Evolutionary conservation across 2,888 invertebrate species (phyloP).

Genomic region (Dioctria rufipes): DNA sequence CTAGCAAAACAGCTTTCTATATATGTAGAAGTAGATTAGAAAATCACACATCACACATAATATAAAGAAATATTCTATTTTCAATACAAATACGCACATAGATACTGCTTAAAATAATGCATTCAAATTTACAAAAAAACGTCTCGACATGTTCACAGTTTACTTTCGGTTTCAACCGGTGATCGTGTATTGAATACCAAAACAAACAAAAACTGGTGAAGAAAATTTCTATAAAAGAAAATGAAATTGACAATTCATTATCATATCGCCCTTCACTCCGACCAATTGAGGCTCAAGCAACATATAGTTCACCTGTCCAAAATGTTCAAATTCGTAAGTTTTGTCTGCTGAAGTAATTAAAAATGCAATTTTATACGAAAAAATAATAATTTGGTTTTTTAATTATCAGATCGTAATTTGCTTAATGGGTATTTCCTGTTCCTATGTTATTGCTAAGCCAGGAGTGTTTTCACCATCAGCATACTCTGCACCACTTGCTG

Average conservation of each 20-base stretch:
- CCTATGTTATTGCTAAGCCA: constrained; percentile 58
- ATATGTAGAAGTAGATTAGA: no score
- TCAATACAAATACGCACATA: no score
- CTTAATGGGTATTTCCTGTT: constrained; percentile 56
- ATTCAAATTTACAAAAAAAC: neutral
- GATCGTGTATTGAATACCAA: constrained; percentile 3
- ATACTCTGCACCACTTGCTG: constrained; percentile 10
- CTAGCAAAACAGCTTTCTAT: no score
- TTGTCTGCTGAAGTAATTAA: neutral
- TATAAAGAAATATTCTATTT: no score
- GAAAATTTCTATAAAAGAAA: constrained; percentile 19
- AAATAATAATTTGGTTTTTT: constrained; percentile 21
- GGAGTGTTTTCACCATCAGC: constrained; percentile 56
- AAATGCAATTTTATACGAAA: neutral
- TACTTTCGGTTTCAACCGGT: constrained; percentile 5
- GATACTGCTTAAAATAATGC: no score
- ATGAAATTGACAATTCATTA: constrained; percentile 1
- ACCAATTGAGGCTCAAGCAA: neutral
- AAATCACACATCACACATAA: no score
- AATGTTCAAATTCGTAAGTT: constrained; percentile 60
- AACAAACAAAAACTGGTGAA: constrained; percentile 3
- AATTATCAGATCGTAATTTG: constrained; percentile 53
- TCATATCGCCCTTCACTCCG: neutral
- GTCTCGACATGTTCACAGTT: neutral
- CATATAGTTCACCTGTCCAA: constrained; percentile 24